Evolutionary conservation across 2,888 invertebrate species (phyloP), one percentile per base, ranked within the genome.

Genomic region (Synergus itoensis): DNA sequence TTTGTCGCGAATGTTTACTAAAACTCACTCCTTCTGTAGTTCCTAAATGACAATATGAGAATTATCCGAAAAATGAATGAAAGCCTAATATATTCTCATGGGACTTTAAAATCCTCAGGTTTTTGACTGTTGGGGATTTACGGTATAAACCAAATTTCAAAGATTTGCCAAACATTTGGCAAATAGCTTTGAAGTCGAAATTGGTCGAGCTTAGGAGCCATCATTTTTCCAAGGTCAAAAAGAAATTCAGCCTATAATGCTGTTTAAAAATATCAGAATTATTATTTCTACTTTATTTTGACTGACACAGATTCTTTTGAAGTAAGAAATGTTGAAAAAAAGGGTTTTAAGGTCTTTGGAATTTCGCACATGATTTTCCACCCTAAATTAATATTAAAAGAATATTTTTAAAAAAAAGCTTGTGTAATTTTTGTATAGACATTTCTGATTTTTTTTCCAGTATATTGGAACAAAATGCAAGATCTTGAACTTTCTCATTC

Each of bases 21-120:
- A 79, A 82, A 83, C 82, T 82, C 81, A 81, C 84, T 84, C 82
- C 80, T 82, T 84, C 83, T 81, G 75, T 65, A 76, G 78, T 69
- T 80, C 80, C 57, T 43, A 79, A 41, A 65, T 16, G 64, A 86
- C 88, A 86, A 86, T 85, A 81, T 79, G 48, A 79, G 84, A 89
- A 85, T 87, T 87, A 85, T 84, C 77, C 77, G 79, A 48, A 77
- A 80, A 80, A 84, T 77, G n/a, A 41, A 2, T 9, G 12, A 7
- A 53, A 41, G 80, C 67, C 67, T 76, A 57, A 79, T 65, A 64
- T 57, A 80, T 80, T 78, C 77, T 75, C 77, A 65, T 16, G 60
- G 78, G 75, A 62, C 67, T 82, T 77, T 77, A 76, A 11, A 80
- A 80, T 79, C 79, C 62, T 79, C 77, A 76, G 67, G 78, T 82